These are phyloP conservation scores for Myopa testacea DNA, from an alignment of 2,888 invertebrate genomes.

Conservation along the genomic window DNA sequence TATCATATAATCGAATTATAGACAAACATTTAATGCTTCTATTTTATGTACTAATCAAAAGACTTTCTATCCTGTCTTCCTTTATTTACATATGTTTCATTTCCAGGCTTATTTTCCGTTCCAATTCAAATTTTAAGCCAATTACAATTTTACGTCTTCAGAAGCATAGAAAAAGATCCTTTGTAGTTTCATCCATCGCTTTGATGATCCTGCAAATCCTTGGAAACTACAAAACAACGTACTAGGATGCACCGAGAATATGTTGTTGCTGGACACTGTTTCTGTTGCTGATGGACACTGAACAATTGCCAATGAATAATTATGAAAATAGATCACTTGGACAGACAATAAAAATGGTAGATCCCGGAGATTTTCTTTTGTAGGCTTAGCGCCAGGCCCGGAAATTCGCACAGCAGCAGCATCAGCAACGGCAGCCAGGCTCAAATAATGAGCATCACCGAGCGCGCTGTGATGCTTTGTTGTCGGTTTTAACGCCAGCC, in stretches of 20 bases:
- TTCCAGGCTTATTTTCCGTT: background rate
- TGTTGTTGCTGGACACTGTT: background rate
- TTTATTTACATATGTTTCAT: slow-evolving; percentile 7
- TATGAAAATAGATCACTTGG: slow-evolving; percentile 48
- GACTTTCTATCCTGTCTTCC: background rate
- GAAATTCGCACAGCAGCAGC: slow-evolving; percentile 38
- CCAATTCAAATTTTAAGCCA: slow-evolving; percentile 11
- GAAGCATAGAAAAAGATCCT: slow-evolving; percentile 2
- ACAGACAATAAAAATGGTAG: background rate
- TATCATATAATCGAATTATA: no score
- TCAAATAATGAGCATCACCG: slow-evolving; percentile 35
- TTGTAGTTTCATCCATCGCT: background rate
- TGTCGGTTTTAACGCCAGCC: slow-evolving; percentile 43
- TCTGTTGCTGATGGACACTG: background rate
- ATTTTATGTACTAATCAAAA: no score
- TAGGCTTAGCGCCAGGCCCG: slow-evolving; percentile 46
- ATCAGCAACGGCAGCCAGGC: slow-evolving; percentile 39
- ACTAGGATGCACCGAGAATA: background rate
- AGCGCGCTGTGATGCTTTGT: slow-evolving; percentile 8
- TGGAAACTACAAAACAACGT: background rate
- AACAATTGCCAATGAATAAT: slow-evolving; percentile 46
- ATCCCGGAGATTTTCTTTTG: slow-evolving; percentile 41
- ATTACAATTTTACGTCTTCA: slow-evolving; percentile 2
- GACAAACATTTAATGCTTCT: no score
- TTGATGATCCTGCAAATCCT: slow-evolving; percentile 1